Percentiles rank a stretch among this genome's conserved stretches.
Conservation (phyloP, 2,888 invertebrate species). For the Rhyacophila evoluta region DNA sequence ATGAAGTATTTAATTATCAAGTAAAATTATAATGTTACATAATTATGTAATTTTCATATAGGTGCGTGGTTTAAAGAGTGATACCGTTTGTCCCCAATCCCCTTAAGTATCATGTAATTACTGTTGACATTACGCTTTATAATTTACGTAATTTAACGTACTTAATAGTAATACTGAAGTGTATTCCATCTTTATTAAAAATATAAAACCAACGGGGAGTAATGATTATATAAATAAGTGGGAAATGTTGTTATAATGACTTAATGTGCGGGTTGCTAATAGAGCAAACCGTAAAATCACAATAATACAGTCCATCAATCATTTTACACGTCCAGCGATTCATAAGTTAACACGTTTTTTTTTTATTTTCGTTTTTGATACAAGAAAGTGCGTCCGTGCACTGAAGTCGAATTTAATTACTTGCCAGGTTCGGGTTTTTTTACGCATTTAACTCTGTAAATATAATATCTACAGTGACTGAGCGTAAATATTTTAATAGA, state of each 20-base stretch:
- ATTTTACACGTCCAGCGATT: background rate
- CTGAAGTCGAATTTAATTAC: background rate
- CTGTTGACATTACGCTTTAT: too few relatives aligned
- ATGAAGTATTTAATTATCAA: too few relatives aligned
- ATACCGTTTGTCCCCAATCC: too few relatives aligned
- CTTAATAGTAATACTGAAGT: background rate
- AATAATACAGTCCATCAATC: background rate
- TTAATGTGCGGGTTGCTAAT: background rate
- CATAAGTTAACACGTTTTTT: background rate
- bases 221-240: background rate
- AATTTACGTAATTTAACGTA: background rate
- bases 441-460: background rate
- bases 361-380: background rate
- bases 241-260: conserved; percentile 7
- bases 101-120: too few relatives aligned
- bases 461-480: background rate
- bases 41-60: too few relatives aligned
- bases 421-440: background rate
- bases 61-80: too few relatives aligned
- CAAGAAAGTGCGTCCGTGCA: background rate
- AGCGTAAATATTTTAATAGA: background rate
- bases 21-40: too few relatives aligned
- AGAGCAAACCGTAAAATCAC: conserved; percentile 5
- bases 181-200: background rate
- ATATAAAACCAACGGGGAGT: background rate